Base-by-base conservation (phyloP, 2,888 invertebrate genomes). In the Bruchidius siliquastri region DNA sequence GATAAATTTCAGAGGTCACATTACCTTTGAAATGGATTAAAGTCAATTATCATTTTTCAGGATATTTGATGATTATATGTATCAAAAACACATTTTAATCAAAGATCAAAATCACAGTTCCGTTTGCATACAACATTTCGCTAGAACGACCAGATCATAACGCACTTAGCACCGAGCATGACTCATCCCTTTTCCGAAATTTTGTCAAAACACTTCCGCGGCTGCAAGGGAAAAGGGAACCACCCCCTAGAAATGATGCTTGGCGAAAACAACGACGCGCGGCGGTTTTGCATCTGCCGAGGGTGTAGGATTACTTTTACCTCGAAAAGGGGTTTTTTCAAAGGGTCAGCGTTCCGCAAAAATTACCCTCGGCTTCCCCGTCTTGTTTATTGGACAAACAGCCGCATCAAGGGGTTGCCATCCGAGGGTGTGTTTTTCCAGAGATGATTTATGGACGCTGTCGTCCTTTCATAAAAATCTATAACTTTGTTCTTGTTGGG, bases 301-400 rank as follows among this genome's bases (percentile, higher is more conserved):
- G 74, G 76, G 80, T 82, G 71, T 82, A 81, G 80, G 81, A 80
- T 82, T 82, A 80, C 82, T 80, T 80, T 80, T 81, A 79, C 81
- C 80, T 79, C 76, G 78, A 79, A 79, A 73, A 68, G 69, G 30
- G 20, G 30, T 75, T 74, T 78, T 73, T 72, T 73, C 72, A 80
- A 81, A 78, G 79, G 80, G 80, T 80, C 79, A 79, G 49, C 49
- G 49, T 13, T 1, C 13, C 49, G 49, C 49, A 49, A 49, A 49
- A 49, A 49, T 77, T 73, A 76, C 76, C 77, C 75, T 74, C 49
- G 4, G 30, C 49, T 8, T 8, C 49, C 49, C 13, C 49, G 49
- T 49, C 49, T 49, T 49, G 49, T 49, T 49, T 49, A 49, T 49
- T 49, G 49, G 49, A 49, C 49, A 49, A 49, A 49, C 49, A 49